Base-by-base conservation (phyloP, 2,113 vertebrate species). In the Struthidea cinerea region DNA sequence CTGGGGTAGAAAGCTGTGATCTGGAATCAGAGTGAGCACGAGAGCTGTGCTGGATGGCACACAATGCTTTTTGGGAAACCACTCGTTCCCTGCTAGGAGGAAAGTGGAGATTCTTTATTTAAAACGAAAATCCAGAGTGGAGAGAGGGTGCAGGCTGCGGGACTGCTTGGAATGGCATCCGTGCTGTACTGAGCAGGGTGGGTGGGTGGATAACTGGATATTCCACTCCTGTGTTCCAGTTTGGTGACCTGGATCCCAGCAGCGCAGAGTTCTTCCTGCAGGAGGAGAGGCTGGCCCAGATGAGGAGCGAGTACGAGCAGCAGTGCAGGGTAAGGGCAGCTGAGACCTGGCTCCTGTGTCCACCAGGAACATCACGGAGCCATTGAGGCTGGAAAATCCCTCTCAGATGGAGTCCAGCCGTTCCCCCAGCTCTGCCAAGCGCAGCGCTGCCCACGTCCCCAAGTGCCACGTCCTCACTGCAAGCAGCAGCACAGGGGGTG, bases 261-360 rank as follows among this genome's bases (percentile, higher is more conserved):
- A 99, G 98, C 8, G 98, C 98, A 0, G 99, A 99, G 88, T 98
- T 99, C 67, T 98, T 99, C 65, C 97, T 98, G 64, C 99, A 99
- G 81, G 99, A 99, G 89, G 99, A 99, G 84, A 98, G 98, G 7
- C 96, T 99, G 84, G 96, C 96, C 12, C 98, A 98, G 59, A 98
- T 99, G 84, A 98, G 97, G 67, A 98, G 93, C 20, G 94, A 98
- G 16, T 99, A 99, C 9, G 99, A 99, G 91, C 98, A 84, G 71
- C 99, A 99, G 93, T 99, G 98, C 98, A 98, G 99, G 96, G 99
- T 99, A 89, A 98, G 98, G 80, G 28, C 16, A 16, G 64, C 61
- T 28, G 49, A 21, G 11, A 22, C 12, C 21, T 0, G 5, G 39
- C 47, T 13, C 55, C 24, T 6, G 0, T 3, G 30, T 33, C 69